phyloP scores from a whole-genome alignment of 2,113 vertebrate species.

The Thalassarche chlororhynchos region DNA sequence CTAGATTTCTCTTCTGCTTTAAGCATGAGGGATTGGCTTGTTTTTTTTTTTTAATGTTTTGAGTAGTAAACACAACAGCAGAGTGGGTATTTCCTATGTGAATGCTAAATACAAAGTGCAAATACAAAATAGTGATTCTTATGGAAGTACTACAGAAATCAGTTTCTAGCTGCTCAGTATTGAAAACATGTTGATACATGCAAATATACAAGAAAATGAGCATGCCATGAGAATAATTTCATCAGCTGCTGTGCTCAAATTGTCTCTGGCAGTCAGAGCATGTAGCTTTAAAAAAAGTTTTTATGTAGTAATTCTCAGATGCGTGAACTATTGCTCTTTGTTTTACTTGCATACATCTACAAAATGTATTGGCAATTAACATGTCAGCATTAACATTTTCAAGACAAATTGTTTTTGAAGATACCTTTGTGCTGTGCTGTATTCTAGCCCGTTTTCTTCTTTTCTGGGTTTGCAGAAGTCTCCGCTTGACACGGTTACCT shows the following conservation, averaged over 20 bases:
- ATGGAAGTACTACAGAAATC: not conserved
- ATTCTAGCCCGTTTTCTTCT: not conserved
- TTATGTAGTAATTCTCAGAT: not conserved
- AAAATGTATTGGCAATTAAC: not conserved
- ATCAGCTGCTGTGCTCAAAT: not conserved
- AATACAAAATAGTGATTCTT: not conserved
- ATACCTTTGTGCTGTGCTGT: not conserved
- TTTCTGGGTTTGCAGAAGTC: not conserved
- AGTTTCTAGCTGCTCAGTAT: not conserved
- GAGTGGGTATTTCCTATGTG: not conserved
- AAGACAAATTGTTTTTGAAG: not conserved
- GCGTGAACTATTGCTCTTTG: not conserved
- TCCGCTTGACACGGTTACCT: not conserved
- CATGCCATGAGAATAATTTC: not conserved
- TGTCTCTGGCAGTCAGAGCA: not conserved
- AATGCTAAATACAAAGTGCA: not conserved
- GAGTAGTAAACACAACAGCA: not conserved
- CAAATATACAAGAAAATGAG: not conserved
- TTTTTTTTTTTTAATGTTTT: not conserved
- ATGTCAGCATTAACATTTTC: not conserved
- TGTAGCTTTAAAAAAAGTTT: not conserved
- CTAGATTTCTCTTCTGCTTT: not conserved
- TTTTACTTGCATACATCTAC: not conserved
- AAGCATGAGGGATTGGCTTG: not conserved
- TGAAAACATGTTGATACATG: not conserved